Conservation (phyloP, 1,140 invertebrate species). For the Bombyx mandarina region DNA sequence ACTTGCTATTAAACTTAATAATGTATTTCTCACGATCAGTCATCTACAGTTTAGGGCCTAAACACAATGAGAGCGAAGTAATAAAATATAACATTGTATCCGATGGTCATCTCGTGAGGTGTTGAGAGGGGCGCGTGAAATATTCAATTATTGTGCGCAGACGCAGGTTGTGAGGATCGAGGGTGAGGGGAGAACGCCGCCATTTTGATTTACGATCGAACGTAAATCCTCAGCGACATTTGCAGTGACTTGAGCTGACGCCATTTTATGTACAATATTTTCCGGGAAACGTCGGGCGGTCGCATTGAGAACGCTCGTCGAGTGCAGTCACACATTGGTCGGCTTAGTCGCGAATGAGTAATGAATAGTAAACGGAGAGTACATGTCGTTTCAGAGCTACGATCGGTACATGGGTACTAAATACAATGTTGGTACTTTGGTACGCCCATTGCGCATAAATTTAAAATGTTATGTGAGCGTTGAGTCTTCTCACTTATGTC, state of each 20-base stretch:
- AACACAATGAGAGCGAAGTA: slow-evolving; percentile 56
- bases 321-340: slow-evolving; percentile 6
- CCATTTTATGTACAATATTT: slow-evolving; percentile 33
- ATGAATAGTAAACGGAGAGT: slow-evolving; percentile 10
- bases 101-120: slow-evolving; percentile 47
- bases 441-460: slow-evolving; percentile 23
- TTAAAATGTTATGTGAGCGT: slow-evolving; percentile 16
- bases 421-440: slow-evolving; percentile 12
- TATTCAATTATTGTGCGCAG: slow-evolving; percentile 68
- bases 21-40: slow-evolving; percentile 63
- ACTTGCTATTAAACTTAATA: slow-evolving; percentile 60
- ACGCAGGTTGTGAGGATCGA: slow-evolving; percentile 45
- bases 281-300: slow-evolving; percentile 48
- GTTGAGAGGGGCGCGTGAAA: slow-evolving; percentile 66
- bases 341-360: slow-evolving; percentile 4
- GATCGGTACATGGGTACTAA: slow-evolving; percentile 12
- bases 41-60: slow-evolving; percentile 68
- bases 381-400: slow-evolving; percentile 6
- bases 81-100: slow-evolving; percentile 66
- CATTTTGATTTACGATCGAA: slow-evolving; percentile 67
- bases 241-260: slow-evolving; percentile 47
- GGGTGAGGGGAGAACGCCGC: slow-evolving; percentile 34
- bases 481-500: slow-evolving; percentile 1
- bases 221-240: slow-evolving; percentile 67
- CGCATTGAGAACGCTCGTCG: slow-evolving; percentile 12